Base-by-base conservation (phyloP, 2,113 vertebrate species). In the Bujurquina vittata region DNA sequence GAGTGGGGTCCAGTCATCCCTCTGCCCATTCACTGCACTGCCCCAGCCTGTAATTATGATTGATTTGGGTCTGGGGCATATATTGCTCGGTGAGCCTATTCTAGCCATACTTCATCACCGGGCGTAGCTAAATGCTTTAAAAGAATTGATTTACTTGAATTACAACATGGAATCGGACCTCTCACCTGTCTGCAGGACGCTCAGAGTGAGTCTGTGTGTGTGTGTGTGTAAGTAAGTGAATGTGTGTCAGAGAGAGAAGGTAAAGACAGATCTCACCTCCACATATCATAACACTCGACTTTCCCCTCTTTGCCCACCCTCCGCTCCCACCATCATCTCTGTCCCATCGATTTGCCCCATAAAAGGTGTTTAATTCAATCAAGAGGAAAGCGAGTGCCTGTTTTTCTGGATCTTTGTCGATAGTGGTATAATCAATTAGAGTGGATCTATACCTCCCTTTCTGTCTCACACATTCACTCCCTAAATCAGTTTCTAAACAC, bases 351-450 rank as follows among this genome's bases (percentile, higher is more conserved):
- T 98, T 96, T 93, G 91, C 91, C 96, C 96, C 97, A 97, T 98
- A 98, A 98, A 98, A 96, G 95, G 97, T 98, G 97, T 98, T 98
- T 98, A 98, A 98, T 98, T 98, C 96, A 97, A 98, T 98, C 97
- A 96, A 95, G 96, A 95, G 95, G 96, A 97, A 97, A 97, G 97
- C 97, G 96, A 97, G 96, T 96, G 97, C 96, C 97, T 97, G 96
- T 97, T 97, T 97, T 97, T 96, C 93, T 92, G 96, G 96, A 96
- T 96, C 96, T 95, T 96, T 97, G 97, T 98, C 97, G 95, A 98
- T 98, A 97, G 92, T 58, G 91, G 95, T 97, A 97, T 97, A 97
- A 97, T 98, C 97, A 98, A 97, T 97, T 97, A 97, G 96, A 96
- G 93, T 93, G 89, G 91, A 90, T 87, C 79, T 73, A 20, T 77